Percentiles rank a stretch among this genome's conserved stretches.
Evolutionary conservation across 2,797 vertebrate genomes (phyloP).

Genomic region (Falco berigora): DNA sequence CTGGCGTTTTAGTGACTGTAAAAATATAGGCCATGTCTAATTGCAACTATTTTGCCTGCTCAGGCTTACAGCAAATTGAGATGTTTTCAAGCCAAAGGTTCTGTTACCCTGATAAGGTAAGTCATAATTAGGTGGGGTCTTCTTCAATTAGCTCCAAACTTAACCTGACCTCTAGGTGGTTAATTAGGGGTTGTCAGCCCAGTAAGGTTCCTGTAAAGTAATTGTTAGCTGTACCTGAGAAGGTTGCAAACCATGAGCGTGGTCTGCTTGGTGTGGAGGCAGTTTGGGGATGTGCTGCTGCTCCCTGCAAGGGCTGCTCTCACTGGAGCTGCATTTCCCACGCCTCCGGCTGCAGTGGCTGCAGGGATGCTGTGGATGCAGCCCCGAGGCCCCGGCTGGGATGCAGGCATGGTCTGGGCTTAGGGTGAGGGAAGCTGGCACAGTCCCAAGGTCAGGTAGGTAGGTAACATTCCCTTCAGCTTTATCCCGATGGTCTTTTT

Average conservation of each 20-base stretch:
- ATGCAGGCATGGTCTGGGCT: background rate
- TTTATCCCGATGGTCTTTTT: rapidly evolving
- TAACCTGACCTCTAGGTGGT: background rate
- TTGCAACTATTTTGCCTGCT: background rate
- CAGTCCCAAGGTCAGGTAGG: background rate
- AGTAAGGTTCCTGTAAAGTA: background rate
- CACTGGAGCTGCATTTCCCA: rapidly evolving
- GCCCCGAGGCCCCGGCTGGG: background rate
- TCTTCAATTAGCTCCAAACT: background rate
- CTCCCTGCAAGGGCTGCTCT: rapidly evolving
- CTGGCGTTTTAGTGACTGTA: background rate
- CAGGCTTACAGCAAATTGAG: background rate
- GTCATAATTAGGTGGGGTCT: background rate
- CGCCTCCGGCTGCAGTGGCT: rapidly evolving
- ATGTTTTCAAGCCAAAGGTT: background rate
- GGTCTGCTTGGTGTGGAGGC: rapidly evolving
- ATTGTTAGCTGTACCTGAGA: background rate
- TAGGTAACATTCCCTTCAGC: background rate
- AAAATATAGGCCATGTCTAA: background rate
- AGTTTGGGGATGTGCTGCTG: background rate
- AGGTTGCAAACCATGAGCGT: rapidly evolving
- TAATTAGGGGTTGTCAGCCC: background rate
- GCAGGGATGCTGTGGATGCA: background rate
- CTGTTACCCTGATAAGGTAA: background rate
- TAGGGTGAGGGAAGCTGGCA: rapidly evolving